Base-by-base conservation (phyloP, 2,888 invertebrate genomes). In the Agapostemon virescens region DNA sequence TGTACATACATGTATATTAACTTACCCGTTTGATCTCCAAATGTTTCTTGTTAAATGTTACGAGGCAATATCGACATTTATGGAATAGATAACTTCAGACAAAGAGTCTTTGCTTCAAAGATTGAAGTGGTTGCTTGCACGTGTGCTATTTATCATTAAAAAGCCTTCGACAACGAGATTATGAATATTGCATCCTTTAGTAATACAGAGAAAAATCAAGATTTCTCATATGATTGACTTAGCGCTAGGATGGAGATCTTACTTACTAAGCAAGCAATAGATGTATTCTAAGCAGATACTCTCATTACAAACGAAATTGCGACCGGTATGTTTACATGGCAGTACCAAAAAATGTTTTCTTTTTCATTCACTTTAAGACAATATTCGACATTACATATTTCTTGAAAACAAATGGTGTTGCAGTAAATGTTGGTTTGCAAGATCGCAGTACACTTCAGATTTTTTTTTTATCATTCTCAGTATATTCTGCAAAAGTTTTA, bases 111-210 rank as follows among this genome's bases (percentile, higher is more conserved):
- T 78, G 69, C 77, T 78, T 78, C 77, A 73, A 49, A 77, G 69
- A 81, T 76, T 79, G 70, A 86, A 82, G 76, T 45, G 69, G 55
- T 77, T 69, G 76, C 75, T 77, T 77, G 76, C 74, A 80, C 69
- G 69, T 78, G 85, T 70, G 78, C 77, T 78, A 69, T 84, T 86
- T 74, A 69, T 74, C 73, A 79, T 83, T 83, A 81, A 85, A 84
- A 79, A 85, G 81, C 79, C 81, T 87, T 85, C 82, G 81, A 84
- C 87, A 87, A 87, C 78, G 87, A 87, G 84, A 86, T 85, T 85
- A 84, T 75, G 70, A 77, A 74, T 84, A 82, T 69, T 81, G 75
- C 69, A 84, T 77, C 82, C 77, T 40, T 76, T 86, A 87, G 75
- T 72, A 67, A 87, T 84, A 81, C 78, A 79, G 38, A 70, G 64